Evolutionary conservation across 2,888 invertebrate species (phyloP), one percentile per base, ranked within the genome.

Genomic region (Agonopterix alstromeriana): DNA sequence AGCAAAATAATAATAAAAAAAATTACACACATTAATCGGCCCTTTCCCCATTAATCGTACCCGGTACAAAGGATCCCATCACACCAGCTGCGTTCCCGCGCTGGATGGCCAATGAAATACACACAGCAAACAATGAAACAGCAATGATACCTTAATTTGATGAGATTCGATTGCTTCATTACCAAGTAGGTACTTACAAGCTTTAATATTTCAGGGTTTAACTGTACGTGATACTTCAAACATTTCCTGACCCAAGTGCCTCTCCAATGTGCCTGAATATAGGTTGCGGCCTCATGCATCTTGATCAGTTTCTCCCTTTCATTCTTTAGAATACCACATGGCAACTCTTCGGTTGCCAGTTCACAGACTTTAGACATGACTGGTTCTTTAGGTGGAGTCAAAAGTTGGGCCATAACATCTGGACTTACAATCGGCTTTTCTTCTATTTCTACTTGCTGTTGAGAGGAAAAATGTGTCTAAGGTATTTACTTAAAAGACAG

Each of bases 201-300:
- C 69, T 80, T 86, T 0, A 65, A 47, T 11, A 74, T 47, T 4
- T 88, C 87, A 7, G 76, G 53, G 1, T 77, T 58, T 7, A 79
- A 56, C 7, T 36, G 9, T 0, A 67, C 52, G 27, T 63, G 62
- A 0, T 50, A 35, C 0, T 42, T 55, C 9, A 88, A 58, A 49
- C 77, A 78, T 43, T 72, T 80, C 10, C 84, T 70, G 0, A 73
- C 76, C 75, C 80, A 78, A 7, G 61, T 49, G 2, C 86, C 85
- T 61, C 84, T 70, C 87, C 87, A 87, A 45, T 69, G 57, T 0
- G 85, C 73, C 56, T 88, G 87, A 8, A 88, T 53, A 0, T 62
- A 10, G 0, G 73, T 82, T 0, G 85, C 87, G 4, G 87, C 86
- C 50, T 83, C 80, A 10, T 85, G 80, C 49, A 57, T 73, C 27